Base-by-base conservation (phyloP, 1,140 invertebrate species). In the Drosophila simulans region DNA sequence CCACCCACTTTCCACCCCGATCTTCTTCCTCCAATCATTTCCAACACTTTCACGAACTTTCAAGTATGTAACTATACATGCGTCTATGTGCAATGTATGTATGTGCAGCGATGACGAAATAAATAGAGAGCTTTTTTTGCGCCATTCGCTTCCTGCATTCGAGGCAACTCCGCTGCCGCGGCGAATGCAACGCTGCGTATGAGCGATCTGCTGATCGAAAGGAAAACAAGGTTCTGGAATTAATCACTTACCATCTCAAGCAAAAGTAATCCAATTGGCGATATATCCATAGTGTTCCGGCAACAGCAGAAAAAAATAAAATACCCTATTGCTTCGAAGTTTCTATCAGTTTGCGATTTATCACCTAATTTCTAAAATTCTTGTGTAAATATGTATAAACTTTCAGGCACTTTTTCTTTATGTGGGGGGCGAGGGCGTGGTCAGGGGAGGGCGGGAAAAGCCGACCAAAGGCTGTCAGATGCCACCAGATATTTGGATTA, bases 241-340 rank as follows among this genome's bases (percentile, higher is more conserved):
- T 46, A 54, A 8, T 10, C 20, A 76, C 84, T 89, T 46, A 89
- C 84, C 84, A 89, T 89, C 64, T 89, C 60, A 60, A 84, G 57
- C 45, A 74, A 53, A 60, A 84, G 60, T 89, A 89, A 89, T 89
- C 84, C 84, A 84, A 89, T 80, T 80, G 76, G 75, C 39, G 52
- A 71, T 69, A 71, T 90, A 89, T 89, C 84, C 84, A 89, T 89
- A 78, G 74, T 89, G 80, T 80, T 77, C 64, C 39, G 48, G 73
- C 52, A 75, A 27, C 35, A 57, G 65, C 52, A 70, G 35, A 34
- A 25, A 46, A 65, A 40, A 20, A 39, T 34, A 13, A 39, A 25
- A 60, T 39, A 15, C 3, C 39, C 20, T 20, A 60, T 22, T 72
- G 66, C 72, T 72, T 70, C 15, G 15, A 72, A 54, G 72, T 72